Evolutionary conservation across 2,113 vertebrate genomes (phyloP).

Genomic region (Larimichthys polyactis): DNA sequence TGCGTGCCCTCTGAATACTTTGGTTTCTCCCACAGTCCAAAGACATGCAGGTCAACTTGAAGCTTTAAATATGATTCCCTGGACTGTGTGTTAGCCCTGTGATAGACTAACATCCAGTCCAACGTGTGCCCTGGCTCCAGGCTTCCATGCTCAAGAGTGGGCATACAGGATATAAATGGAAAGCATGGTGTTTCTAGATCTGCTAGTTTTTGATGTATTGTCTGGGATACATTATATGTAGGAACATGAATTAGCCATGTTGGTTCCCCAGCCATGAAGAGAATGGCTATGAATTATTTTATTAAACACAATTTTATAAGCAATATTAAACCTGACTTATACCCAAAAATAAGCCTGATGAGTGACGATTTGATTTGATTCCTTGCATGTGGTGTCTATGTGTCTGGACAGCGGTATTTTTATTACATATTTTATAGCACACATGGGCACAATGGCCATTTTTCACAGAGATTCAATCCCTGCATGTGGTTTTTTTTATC

Average conservation of each 20-base stretch:
- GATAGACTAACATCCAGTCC: not conserved
- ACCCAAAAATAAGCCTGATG: not conserved
- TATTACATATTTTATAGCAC: not conserved
- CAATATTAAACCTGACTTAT: not conserved
- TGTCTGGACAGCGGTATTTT: not conserved
- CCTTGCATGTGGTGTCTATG: not conserved
- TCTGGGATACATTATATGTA: not conserved
- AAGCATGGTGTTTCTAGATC: too few relatives aligned
- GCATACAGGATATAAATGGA: too few relatives aligned
- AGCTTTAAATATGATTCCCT: not conserved
- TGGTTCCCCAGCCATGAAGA: not conserved
- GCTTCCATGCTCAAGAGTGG: not conserved
- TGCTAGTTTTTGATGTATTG: too few relatives aligned
- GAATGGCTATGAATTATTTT: not conserved
- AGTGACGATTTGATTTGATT: not conserved
- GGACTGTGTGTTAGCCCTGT: too few relatives aligned
- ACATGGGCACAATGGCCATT: not conserved
- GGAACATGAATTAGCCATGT: not conserved
- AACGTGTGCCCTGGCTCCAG: not conserved
- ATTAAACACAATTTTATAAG: too few relatives aligned
- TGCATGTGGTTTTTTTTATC: slow-evolving; percentile 12
- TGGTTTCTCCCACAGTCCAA: not conserved
- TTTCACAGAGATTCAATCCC: not conserved
- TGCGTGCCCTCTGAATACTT: too few relatives aligned
- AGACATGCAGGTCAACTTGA: too few relatives aligned